A percentile compares a stretch with the other conserved stretches of the same genome.
Evolutionary conservation across 2,888 invertebrate genomes (phyloP).

Genomic region (Lasioglossum pauxillum): DNA sequence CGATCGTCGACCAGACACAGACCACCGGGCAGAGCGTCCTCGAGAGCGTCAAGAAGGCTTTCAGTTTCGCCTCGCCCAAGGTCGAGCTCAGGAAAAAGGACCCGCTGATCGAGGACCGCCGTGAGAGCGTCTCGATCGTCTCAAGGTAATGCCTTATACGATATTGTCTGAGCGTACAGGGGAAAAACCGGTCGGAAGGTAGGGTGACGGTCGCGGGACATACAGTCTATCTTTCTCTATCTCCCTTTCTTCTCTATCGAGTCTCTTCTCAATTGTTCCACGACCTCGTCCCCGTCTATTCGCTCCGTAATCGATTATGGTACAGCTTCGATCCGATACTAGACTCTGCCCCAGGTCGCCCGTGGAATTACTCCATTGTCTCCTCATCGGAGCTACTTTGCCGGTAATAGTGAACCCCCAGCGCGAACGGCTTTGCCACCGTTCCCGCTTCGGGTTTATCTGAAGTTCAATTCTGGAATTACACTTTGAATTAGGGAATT

Average conservation of each 20-base stretch:
- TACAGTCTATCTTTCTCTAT: background rate
- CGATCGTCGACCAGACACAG: conserved; percentile 86
- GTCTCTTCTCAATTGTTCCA: conserved; percentile 44
- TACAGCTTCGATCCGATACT: conserved; percentile 10
- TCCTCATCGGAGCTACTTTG: conserved; percentile 7
- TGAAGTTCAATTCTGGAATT: background rate
- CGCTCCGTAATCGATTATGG: conserved; percentile 17
- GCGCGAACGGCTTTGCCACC: background rate
- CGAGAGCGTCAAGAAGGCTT: conserved; percentile 87
- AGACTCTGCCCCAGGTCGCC: conserved; percentile 5
- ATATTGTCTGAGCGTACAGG: conserved; percentile 60
- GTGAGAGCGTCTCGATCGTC: conserved; percentile 83
- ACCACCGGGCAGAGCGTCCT: conserved; percentile 86
- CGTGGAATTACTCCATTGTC: background rate
- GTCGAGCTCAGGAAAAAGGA: conserved; percentile 83
- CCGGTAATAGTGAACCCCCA: background rate
- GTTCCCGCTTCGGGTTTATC: background rate
- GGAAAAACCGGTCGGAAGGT: conserved; percentile 66
- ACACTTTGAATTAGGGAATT: background rate
- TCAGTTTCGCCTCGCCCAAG: conserved; percentile 85
- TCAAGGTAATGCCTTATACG: conserved; percentile 81
- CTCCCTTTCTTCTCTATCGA: conserved; percentile 3
- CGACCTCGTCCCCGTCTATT: conserved; percentile 61
- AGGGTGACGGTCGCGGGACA: conserved; percentile 57
- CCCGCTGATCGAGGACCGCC: conserved; percentile 81